Conservation (phyloP, 92 coral and sea anemone genomes). For the Palythoa grandis region DNA sequence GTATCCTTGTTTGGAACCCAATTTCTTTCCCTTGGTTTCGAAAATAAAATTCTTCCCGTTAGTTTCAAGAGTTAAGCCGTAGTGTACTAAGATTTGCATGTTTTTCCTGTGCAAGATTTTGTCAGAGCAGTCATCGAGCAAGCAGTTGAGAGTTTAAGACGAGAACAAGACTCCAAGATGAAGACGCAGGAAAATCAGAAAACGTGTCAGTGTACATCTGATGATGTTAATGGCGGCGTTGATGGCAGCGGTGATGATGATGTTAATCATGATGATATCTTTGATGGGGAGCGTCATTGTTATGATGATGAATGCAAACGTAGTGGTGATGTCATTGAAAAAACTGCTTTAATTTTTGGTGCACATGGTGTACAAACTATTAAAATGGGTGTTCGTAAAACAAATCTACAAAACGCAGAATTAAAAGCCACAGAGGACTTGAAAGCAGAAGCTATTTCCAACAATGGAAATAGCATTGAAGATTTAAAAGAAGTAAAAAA, state of each 20-base stretch:
- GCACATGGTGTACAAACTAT: not conserved
- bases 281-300: not conserved
- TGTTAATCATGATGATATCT: not conserved
- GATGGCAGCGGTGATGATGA: not conserved
- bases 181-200: not conserved
- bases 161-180: not conserved
- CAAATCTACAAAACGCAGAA: not conserved
- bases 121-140: not conserved
- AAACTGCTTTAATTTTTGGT: not conserved
- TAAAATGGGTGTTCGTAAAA: not conserved
- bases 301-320: not conserved
- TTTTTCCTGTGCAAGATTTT: constrained; percentile 12
- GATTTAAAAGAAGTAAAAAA: not conserved
- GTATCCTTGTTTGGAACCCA: too few species aligned
- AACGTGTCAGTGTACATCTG: not conserved
- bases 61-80: not conserved
- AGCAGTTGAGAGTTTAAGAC: not conserved
- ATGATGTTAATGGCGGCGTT: not conserved
- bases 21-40: too few species aligned
- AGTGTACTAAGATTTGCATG: not conserved
- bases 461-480: not conserved
- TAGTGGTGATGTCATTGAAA: not conserved
- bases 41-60: not conserved
- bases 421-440: too few species aligned
- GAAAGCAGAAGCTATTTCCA: not conserved